Percentiles rank a stretch among this genome's conserved stretches.
Conservation (phyloP, 2,113 vertebrate species). For the Bos javanicus region DNA sequence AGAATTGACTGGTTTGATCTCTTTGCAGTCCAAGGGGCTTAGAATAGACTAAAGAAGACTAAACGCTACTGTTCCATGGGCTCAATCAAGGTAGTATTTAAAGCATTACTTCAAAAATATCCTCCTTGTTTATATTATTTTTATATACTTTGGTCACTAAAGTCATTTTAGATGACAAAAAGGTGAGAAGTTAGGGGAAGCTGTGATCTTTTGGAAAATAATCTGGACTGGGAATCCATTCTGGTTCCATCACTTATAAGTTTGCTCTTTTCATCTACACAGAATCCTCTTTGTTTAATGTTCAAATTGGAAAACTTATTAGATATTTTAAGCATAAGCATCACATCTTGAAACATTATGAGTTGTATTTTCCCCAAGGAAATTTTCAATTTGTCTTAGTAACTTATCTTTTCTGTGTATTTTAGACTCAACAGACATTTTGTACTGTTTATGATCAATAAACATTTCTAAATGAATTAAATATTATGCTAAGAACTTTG, state of each 20-base stretch:
- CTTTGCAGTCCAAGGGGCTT: neutral
- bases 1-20: neutral
- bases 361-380: neutral
- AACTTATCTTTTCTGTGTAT: neutral
- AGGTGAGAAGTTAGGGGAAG: neutral
- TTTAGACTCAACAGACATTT: neutral
- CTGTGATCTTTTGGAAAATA: neutral
- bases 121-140: neutral
- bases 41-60: neutral
- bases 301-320: neutral
- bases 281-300: neutral
- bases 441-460: neutral
- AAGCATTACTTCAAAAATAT: neutral
- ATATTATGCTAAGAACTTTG: neutral
- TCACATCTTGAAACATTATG: neutral
- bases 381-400: neutral
- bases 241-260: neutral
- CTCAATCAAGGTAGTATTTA: neutral
- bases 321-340: neutral
- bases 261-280: neutral
- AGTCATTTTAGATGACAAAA: neutral
- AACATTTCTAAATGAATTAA: neutral
- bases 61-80: neutral
- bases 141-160: neutral
- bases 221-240: neutral